Conservation (phyloP, 2,888 invertebrate species). For the Cistogaster globosa region DNA sequence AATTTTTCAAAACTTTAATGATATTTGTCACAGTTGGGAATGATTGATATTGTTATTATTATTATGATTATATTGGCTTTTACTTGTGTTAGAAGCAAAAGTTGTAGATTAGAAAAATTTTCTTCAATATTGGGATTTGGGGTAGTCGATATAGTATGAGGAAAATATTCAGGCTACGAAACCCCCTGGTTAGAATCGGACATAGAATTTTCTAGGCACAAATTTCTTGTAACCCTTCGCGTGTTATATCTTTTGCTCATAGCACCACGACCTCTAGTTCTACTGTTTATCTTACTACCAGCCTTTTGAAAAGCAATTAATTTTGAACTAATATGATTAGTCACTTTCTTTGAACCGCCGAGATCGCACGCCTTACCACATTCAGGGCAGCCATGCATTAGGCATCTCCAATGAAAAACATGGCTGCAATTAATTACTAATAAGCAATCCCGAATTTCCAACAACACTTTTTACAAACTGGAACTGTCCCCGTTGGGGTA, state of each 20-base stretch:
- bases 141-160: not conserved
- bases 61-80: not conserved
- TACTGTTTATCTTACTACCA: not conserved
- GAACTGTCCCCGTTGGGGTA: no score
- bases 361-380: not conserved
- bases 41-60: not conserved
- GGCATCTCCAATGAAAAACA: not conserved
- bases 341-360: not conserved
- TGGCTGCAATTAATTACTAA: not conserved
- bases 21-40: not conserved
- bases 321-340: not conserved
- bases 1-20: no score
- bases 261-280: not conserved
- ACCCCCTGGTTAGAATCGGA: not conserved
- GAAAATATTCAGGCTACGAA: not conserved
- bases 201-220: not conserved
- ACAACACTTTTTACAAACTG: not conserved
- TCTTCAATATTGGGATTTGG: not conserved
- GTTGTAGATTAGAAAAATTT: no score
- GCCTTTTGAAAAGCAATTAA: not conserved
- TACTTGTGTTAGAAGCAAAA: no score
- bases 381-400: not conserved
- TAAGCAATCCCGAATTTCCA: not conserved
- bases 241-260: constrained; percentile 1
- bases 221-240: not conserved